phyloP scores from a whole-genome alignment of 1,140 invertebrate species.

The Neodiprion pinetum region DNA sequence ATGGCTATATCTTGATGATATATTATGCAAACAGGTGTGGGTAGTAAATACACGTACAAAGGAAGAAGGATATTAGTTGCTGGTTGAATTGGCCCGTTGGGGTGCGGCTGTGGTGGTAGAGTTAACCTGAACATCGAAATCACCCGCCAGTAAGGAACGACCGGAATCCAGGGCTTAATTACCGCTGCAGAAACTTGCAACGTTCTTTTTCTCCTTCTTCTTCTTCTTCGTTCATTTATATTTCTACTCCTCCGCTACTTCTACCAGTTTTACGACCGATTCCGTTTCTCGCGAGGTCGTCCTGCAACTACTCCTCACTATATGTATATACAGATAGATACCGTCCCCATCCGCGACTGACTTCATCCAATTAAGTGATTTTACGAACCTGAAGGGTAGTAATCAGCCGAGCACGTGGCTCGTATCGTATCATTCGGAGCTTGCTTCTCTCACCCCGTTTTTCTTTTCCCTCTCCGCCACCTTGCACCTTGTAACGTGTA shows the following conservation, averaged over 20 bases:
- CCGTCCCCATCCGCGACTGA: background rate
- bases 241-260: background rate
- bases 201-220: background rate
- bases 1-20: too few species aligned
- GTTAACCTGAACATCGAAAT: background rate
- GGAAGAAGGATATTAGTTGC: too few species aligned
- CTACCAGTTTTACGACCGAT: background rate
- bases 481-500: too few species aligned
- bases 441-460: too few species aligned
- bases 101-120: background rate
- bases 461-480: too few species aligned
- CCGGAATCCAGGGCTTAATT: background rate
- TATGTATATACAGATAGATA: too few species aligned
- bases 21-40: too few species aligned
- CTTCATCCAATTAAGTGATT: slow-evolving; percentile 7
- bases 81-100: too few species aligned
- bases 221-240: background rate
- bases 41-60: too few species aligned
- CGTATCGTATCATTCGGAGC: background rate
- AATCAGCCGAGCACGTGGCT: slow-evolving; percentile 1
- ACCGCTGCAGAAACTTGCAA: background rate
- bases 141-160: background rate
- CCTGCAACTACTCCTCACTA: background rate
- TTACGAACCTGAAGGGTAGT: slow-evolving; percentile 4
- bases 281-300: background rate